Conservation (phyloP, 2,797 vertebrate species). For the Oreochromis grahami region DNA sequence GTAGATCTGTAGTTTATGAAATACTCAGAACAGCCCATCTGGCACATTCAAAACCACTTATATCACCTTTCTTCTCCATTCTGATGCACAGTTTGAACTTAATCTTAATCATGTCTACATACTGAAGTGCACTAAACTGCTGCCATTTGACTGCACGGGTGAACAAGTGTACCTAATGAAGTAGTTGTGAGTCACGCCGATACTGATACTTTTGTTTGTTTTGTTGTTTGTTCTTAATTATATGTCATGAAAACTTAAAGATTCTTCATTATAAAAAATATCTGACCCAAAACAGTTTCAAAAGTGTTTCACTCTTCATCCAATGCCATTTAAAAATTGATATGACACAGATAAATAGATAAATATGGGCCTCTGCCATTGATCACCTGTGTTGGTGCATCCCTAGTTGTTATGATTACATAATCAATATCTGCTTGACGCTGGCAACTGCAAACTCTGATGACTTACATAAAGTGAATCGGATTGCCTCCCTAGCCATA, state of each 20-base stretch:
- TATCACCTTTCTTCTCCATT: background rate
- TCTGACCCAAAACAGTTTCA: background rate
- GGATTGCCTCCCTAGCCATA: background rate
- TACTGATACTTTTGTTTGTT: background rate
- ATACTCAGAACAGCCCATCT: background rate
- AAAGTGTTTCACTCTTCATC: background rate
- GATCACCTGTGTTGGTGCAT: background rate
- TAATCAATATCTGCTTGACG: background rate
- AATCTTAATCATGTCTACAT: background rate
- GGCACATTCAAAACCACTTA: background rate
- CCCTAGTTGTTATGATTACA: background rate
- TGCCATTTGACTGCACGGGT: background rate
- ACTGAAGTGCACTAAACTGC: background rate
- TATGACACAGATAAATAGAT: background rate
- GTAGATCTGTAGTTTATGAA: background rate
- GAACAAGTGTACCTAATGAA: background rate
- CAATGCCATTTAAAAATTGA: background rate
- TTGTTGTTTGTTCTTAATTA: background rate
- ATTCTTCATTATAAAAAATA: background rate
- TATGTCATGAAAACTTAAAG: background rate
- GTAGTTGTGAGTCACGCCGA: background rate
- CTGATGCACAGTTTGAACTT: background rate
- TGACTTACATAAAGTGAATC: constrained; percentile 7
- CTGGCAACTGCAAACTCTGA: background rate
- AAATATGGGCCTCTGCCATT: background rate